Evolutionary conservation across 2,113 vertebrate genomes (phyloP).

Genomic region (Halichoeres trimaculatus): DNA sequence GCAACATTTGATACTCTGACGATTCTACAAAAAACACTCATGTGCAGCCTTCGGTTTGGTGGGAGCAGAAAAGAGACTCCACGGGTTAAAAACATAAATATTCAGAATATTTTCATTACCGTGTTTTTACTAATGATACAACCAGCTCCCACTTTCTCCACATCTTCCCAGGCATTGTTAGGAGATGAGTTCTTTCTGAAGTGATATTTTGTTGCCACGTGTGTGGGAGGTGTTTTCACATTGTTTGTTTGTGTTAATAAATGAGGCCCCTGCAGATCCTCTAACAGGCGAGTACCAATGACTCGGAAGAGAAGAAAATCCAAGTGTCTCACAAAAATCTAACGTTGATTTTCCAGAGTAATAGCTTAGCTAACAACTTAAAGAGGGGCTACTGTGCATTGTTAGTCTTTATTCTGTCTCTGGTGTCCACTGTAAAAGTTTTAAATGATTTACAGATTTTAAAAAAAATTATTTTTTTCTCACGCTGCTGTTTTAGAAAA

Average conservation of each 20-base stretch:
- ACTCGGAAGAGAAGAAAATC: not conserved
- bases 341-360: no score
- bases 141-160: not conserved
- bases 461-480: no score
- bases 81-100: not conserved
- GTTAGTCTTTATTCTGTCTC: no score
- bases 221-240: conserved; percentile 11
- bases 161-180: not conserved
- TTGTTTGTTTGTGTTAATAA: conserved; percentile 10
- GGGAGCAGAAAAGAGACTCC: not conserved
- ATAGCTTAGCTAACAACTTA: no score
- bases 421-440: no score
- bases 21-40: conserved; percentile 29
- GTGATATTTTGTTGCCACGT: not conserved
- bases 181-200: not conserved
- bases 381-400: no score
- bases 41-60: conserved; percentile 77
- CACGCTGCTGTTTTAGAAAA: no score
- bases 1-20: conserved; percentile 34
- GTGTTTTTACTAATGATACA: no score
- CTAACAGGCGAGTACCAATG: not conserved
- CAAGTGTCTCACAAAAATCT: not conserved
- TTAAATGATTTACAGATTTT: no score
- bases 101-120: no score
- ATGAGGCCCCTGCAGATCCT: conserved; percentile 10